Percentiles rank a stretch among this genome's conserved stretches.
phyloP scores from a whole-genome alignment of 2,113 vertebrate species.

The Phalacrocorax aristotelis region DNA sequence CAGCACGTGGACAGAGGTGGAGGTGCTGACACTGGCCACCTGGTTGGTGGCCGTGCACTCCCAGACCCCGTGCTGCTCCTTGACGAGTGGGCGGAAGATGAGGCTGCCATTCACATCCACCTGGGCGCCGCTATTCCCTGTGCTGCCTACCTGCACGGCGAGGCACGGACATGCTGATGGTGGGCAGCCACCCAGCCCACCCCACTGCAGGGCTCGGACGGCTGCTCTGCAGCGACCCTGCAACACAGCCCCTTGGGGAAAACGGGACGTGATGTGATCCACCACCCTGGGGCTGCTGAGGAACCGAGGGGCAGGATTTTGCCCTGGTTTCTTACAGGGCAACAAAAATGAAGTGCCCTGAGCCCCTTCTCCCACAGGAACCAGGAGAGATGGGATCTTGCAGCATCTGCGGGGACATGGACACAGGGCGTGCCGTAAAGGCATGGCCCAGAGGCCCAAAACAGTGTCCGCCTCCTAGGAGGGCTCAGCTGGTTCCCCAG shows the following conservation, averaged over 20 bases:
- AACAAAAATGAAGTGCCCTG: background rate
- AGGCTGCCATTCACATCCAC: conserved; percentile 86
- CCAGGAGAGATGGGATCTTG: background rate
- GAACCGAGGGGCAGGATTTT: background rate
- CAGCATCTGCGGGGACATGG: fast-evolving
- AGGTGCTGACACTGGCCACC: conserved; percentile 81
- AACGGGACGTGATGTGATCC: fast-evolving
- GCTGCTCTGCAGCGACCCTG: background rate
- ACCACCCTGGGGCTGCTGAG: background rate
- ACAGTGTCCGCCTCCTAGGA: fast-evolving
- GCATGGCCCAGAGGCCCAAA: background rate
- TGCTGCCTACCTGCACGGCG: conserved; percentile 75
- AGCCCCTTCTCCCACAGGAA: background rate
- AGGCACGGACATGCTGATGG: fast-evolving
- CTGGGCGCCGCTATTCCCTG: conserved; percentile 69
- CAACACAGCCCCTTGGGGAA: background rate
- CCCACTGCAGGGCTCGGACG: fast-evolving
- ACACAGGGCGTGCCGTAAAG: too few species aligned
- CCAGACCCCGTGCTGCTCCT: conserved; percentile 91
- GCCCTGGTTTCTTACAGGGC: background rate
- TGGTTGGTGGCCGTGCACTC: conserved; percentile 85
- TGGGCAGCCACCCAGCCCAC: background rate
- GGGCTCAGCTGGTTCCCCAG: background rate
- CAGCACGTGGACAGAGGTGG: conserved; percentile 85
- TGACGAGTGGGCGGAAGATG: conserved; percentile 81